Conservation (phyloP, 1,140 invertebrate species). For the Wiebesia pumilae region DNA sequence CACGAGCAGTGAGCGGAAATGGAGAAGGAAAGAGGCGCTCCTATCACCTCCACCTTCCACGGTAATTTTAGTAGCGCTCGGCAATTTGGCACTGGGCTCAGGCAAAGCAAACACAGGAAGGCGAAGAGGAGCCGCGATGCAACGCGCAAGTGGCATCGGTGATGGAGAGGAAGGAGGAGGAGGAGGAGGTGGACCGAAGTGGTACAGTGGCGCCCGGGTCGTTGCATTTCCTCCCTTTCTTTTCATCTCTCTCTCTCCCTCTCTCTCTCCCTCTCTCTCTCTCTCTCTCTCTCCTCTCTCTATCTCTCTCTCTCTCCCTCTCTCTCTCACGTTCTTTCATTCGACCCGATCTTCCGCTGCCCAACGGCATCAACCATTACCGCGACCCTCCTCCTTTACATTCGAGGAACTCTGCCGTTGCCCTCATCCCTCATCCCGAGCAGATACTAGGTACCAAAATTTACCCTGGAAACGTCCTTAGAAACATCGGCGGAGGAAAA, state of each 20-base stretch:
- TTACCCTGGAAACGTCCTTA: too few species aligned
- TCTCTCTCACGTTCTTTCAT: too few species aligned
- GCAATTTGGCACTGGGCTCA: constrained; percentile 72
- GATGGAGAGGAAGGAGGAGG: constrained; percentile 40
- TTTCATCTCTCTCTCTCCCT: neutral
- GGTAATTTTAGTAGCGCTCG: constrained; percentile 71
- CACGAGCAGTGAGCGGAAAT: constrained; percentile 7
- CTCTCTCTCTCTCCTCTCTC: neutral
- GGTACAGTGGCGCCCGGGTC: constrained; percentile 25
- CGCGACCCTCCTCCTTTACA: too few species aligned
- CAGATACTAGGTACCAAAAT: too few species aligned
- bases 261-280: too few species aligned
- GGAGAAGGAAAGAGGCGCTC: constrained; percentile 2
- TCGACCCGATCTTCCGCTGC: too few species aligned
- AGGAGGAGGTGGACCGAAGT: too few species aligned
- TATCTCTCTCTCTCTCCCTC: too few species aligned
- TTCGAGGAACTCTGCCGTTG: too few species aligned
- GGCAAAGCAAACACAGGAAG: constrained; percentile 60
- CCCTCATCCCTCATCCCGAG: too few species aligned
- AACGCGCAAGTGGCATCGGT: constrained; percentile 30
- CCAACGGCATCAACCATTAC: too few species aligned
- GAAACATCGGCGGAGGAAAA: too few species aligned
- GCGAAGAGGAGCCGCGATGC: constrained; percentile 35
- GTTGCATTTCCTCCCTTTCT: neutral
- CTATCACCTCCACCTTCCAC: constrained; percentile 57